Evolutionary conservation across 2,113 vertebrate genomes (phyloP), one percentile per base, ranked within the genome.

Genomic region (Dipodomys merriami): DNA sequence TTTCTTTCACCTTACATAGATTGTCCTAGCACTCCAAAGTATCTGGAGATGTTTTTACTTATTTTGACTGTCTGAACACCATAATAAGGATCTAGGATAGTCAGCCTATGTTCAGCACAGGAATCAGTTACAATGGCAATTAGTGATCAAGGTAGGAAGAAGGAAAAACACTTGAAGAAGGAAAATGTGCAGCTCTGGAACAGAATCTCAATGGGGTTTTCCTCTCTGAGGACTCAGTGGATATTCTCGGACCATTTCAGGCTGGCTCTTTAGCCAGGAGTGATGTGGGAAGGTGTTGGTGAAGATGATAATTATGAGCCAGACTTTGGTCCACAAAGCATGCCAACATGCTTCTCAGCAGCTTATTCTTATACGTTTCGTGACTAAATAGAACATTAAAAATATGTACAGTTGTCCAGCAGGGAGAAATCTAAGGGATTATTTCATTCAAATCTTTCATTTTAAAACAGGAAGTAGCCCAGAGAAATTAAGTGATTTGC

Each of bases 351-450:
- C 23, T 53, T 10, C 68, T 86, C 57, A 67, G 19, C 62, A 65
- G 19, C 60, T 83, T 62, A 16, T 90, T 72, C 83, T 64, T 69
- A 49, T 12, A 64, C 53, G 4, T 69, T 80, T 84, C 49, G 30
- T 76, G 18, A 35, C 49, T 76, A 84, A 92, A 76, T 67, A 53
- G 95, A 84, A 74, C 29, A 30, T 89, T 35, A 44, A 80, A 79
- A 33, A 2, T 35, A 57, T 39, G 18, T 67, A 16, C 76, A 25
- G 35, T 81, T 73, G 29, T 91, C 57, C 74, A 72, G 23, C 35
- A 69, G 44, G 30, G 91, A 85, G 46, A 91, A 82, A 93, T 64
- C 10, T 73, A 87, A 85, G 46, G 49, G 87, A 93, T 53, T 73
- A 19, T 69, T 82, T 69, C 60, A 88, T 88, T 72, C 90, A 81